Evolutionary conservation across 2,113 vertebrate genomes (phyloP).

Genomic region (Dinomys branickii): DNA sequence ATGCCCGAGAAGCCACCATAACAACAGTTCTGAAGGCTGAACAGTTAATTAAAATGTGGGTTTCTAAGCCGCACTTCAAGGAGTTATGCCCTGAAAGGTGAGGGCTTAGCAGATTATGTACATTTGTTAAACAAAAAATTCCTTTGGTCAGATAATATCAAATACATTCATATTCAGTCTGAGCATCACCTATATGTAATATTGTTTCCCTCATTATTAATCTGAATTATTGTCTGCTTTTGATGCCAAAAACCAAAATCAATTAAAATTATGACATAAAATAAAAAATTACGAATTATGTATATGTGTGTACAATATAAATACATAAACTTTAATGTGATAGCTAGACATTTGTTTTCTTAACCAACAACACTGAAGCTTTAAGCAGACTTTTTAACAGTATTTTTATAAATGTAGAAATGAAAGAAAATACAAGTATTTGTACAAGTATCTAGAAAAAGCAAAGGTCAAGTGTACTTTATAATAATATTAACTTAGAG

Average conservation of each 20-base stretch:
- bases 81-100: not conserved
- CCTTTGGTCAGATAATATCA: not conserved
- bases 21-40: not conserved
- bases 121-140: not conserved
- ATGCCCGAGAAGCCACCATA: too few species aligned
- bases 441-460: not conserved
- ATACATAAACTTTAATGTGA: not conserved
- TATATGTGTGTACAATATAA: not conserved
- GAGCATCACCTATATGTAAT: not conserved
- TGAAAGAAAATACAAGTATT: not conserved
- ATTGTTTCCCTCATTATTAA: not conserved
- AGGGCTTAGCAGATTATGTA: not conserved
- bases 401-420: not conserved
- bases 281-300: not conserved
- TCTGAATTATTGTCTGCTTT: not conserved
- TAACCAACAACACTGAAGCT: not conserved
- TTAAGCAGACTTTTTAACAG: not conserved
- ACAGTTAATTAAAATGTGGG: not conserved
- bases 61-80: not conserved
- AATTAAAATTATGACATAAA: not conserved
- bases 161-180: not conserved
- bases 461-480: not conserved
- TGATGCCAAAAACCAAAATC: not conserved
- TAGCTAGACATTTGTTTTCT: not conserved
- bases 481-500: not conserved